Percentiles rank a stretch among this genome's conserved stretches.
phyloP scores from a whole-genome alignment of 1,140 invertebrate genomes.

The Drosophila pruinosa region DNA sequence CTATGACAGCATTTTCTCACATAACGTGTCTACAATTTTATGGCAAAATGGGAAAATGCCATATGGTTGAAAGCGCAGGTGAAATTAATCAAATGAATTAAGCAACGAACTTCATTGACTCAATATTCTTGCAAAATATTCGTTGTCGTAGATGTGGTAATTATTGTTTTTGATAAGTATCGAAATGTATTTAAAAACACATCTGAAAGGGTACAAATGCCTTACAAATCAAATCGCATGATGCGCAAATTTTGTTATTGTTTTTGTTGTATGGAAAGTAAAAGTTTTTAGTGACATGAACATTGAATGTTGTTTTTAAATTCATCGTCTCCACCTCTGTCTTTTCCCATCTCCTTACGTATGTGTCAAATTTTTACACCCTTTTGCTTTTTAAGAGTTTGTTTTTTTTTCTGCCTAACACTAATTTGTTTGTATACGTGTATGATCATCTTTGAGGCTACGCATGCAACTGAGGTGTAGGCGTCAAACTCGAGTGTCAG shows the following conservation, averaged over 20 bases:
- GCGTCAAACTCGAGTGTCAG: conserved; percentile 35
- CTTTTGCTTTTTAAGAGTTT: conserved; percentile 66
- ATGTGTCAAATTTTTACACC: conserved; percentile 67
- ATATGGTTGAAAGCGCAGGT: conserved; percentile 32
- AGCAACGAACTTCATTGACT: conserved; percentile 69
- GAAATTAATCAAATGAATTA: conserved; percentile 69
- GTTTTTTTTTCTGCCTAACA: conserved; percentile 34
- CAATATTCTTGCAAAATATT: conserved; percentile 36
- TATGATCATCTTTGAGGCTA: conserved; percentile 41
- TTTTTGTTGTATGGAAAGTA: conserved; percentile 49
- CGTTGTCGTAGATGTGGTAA: not conserved
- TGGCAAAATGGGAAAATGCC: conserved; percentile 34
- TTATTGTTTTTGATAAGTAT: conserved; percentile 11
- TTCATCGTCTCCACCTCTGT: conserved; percentile 1
- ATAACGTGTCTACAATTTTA: conserved; percentile 35
- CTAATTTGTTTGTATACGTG: conserved; percentile 56
- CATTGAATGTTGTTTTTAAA: conserved; percentile 41
- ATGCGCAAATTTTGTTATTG: conserved; percentile 65
- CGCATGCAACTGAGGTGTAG: conserved; percentile 41
- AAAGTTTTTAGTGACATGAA: conserved; percentile 72
- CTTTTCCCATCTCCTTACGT: not conserved
- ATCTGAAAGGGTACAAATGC: conserved; percentile 36
- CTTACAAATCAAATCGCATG: conserved; percentile 76
- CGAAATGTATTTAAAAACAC: conserved; percentile 54
- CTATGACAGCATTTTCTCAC: not conserved